Conservation (phyloP, 2,888 invertebrate genomes). For the Arge pagana region DNA sequence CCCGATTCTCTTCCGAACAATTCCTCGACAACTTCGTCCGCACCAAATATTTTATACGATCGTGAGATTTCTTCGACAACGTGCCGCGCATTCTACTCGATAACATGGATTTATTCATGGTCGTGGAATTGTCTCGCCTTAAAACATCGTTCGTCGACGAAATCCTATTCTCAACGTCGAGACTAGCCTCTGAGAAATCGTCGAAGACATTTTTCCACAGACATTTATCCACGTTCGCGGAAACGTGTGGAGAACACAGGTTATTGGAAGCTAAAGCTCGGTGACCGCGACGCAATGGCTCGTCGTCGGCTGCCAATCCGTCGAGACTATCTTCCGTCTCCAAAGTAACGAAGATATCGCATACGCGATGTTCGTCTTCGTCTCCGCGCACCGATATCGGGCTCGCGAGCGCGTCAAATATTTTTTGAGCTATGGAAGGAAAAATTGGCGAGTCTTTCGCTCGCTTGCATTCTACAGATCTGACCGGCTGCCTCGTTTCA, state of each 20-base stretch:
- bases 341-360: conserved; percentile 10
- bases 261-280: no score
- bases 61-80: conserved; percentile 33
- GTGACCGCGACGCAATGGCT: no score
- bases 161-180: no score
- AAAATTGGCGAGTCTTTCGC: not conserved
- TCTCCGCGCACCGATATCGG: not conserved
- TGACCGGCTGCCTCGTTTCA: no score
- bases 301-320: not conserved
- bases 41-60: conserved; percentile 38
- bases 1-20: conserved; percentile 32
- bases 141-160: conserved; percentile 4
- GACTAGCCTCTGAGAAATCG: no score
- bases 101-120: conserved; percentile 10
- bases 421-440: conserved; percentile 5
- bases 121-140: conserved; percentile 10
- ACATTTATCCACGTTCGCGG: no score
- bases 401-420: conserved; percentile 9
- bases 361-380: not conserved
- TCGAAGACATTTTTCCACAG: no score
- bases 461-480: conserved; percentile 6
- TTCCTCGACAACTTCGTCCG: conserved; percentile 35
- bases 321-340: conserved; percentile 12
- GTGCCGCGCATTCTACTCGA: conserved; percentile 23
- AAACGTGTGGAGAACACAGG: no score